These are phyloP conservation scores for Caradrina kadenii DNA, from an alignment of 2,888 invertebrate species.

Conservation along the genomic window DNA sequence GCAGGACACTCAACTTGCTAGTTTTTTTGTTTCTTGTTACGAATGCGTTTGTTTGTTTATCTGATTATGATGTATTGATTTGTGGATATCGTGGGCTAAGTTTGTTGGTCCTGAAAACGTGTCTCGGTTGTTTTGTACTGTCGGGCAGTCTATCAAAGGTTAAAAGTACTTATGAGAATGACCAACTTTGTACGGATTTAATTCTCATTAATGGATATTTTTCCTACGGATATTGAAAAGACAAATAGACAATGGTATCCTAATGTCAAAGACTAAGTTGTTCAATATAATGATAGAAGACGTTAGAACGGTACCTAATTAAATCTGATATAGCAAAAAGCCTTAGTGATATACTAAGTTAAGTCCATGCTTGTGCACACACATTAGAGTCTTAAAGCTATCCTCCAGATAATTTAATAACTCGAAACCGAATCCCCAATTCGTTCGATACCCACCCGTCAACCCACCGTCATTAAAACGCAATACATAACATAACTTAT, in stretches of 20 bases:
- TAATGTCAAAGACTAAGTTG: background rate
- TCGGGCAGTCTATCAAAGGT: background rate
- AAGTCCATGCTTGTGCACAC: background rate
- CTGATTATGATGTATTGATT: background rate
- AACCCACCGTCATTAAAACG: constrained; percentile 56
- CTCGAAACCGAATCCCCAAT: constrained; percentile 47
- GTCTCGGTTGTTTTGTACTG: too few species aligned
- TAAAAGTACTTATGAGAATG: background rate
- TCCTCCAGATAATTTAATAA: constrained; percentile 29
- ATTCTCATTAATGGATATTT: background rate
- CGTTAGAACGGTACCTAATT: background rate
- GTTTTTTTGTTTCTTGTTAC: constrained; percentile 42
- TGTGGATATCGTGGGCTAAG: too few species aligned
- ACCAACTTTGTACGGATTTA: background rate
- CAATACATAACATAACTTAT: constrained; percentile 59
- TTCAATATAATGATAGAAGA: too few species aligned
- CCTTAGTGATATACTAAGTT: background rate
- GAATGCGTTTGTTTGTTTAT: constrained; percentile 26
- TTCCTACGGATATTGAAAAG: background rate
- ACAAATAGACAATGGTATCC: background rate
- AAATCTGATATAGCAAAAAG: background rate
- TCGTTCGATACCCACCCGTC: constrained; percentile 48
- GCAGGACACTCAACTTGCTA: constrained; percentile 65
- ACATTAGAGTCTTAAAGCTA: constrained; percentile 13
- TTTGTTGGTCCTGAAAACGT: too few species aligned